These are phyloP conservation scores for Rynchops niger DNA, from an alignment of 2,113 vertebrate species.

Conservation along the genomic window DNA sequence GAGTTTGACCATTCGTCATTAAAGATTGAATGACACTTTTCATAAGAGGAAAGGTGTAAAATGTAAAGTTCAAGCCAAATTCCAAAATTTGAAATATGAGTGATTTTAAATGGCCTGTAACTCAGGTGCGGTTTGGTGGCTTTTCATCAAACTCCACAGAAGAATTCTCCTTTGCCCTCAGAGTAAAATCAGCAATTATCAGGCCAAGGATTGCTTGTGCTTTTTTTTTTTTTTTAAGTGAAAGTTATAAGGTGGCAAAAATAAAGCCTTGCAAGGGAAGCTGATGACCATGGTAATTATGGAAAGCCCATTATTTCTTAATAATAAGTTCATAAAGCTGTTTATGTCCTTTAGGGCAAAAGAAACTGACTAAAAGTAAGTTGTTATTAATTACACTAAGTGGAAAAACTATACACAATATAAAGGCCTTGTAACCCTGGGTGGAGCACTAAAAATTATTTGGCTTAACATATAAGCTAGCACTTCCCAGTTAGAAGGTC, in stretches of 20 bases:
- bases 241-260: neutral
- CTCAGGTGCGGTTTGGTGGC: neutral
- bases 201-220: neutral
- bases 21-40: neutral
- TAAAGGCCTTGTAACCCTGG: neutral
- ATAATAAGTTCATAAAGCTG: neutral
- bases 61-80: neutral
- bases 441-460: neutral
- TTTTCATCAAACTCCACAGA: slow-evolving; percentile 23
- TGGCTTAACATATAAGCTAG: neutral
- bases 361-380: neutral
- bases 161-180: neutral
- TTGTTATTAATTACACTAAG: neutral
- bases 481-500: neutral
- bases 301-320: neutral
- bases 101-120: slow-evolving; percentile 21
- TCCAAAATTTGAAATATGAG: slow-evolving; percentile 27
- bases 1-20: neutral
- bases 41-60: slow-evolving; percentile 32
- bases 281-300: neutral
- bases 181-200: neutral
- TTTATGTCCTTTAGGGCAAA: neutral
- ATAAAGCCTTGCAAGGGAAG: neutral
- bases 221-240: neutral
- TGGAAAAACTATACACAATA: neutral